Evolutionary conservation across 2,113 vertebrate genomes (phyloP).

Genomic region (Fulica atra): DNA sequence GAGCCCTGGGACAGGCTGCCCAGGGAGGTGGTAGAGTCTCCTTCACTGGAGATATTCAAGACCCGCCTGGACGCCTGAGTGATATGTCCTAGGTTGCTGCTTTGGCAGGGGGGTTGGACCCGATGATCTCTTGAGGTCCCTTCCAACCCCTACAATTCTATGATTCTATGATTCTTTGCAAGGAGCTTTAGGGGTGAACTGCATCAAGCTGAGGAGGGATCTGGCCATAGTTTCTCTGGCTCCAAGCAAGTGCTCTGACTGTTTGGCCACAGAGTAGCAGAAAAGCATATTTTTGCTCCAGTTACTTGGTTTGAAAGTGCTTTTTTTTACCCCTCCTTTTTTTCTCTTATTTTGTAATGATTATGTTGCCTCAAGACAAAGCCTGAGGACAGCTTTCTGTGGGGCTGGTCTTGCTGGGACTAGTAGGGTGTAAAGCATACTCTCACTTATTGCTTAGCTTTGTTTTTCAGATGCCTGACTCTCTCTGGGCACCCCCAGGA

Average conservation of each 20-base stretch:
- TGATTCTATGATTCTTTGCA: too few species aligned
- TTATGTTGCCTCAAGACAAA: background rate
- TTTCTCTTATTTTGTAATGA: background rate
- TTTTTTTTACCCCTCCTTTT: fast-evolving
- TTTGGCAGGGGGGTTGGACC: too few species aligned
- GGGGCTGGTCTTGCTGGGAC: background rate
- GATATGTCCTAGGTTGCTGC: too few species aligned
- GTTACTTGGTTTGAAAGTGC: background rate
- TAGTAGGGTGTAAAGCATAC: background rate
- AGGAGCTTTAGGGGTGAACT: background rate
- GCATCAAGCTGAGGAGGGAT: background rate
- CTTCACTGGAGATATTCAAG: too few species aligned
- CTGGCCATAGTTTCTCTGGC: background rate
- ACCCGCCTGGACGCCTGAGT: too few species aligned
- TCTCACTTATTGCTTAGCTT: background rate
- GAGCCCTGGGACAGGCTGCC: too few species aligned
- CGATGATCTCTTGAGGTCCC: too few species aligned
- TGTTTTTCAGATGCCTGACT: background rate
- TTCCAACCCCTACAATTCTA: too few species aligned
- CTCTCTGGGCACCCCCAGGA: fast-evolving
- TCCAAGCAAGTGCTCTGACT: background rate
- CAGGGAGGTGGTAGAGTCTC: too few species aligned
- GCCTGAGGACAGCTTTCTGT: background rate
- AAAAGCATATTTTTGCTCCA: background rate
- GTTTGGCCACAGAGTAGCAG: background rate